Evolutionary conservation across 2,113 vertebrate genomes (phyloP).

Genomic region (Xiphias gladius): DNA sequence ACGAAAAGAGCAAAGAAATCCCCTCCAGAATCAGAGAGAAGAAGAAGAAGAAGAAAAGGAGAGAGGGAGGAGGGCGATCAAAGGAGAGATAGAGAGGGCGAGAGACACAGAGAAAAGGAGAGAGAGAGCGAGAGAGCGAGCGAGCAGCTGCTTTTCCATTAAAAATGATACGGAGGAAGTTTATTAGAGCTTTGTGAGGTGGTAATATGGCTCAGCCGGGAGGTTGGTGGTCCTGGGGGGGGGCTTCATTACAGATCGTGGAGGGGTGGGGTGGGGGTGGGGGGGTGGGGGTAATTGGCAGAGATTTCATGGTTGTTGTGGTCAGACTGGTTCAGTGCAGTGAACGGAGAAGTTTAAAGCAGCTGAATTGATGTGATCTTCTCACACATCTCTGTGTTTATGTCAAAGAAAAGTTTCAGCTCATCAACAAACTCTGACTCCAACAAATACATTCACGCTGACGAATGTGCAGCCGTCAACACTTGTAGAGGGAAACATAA

Average conservation of each 20-base stretch:
- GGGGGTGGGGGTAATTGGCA: conserved; percentile 34
- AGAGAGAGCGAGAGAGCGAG: neutral
- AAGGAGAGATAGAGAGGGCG: neutral
- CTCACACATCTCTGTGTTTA: too few species aligned
- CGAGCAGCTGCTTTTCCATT: conserved; percentile 83
- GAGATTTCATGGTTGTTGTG: conserved; percentile 28
- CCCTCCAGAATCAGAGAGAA: conserved; percentile 87
- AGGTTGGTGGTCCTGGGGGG: conserved; percentile 79
- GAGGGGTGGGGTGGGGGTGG: conserved; percentile 36
- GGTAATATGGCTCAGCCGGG: conserved; percentile 73
- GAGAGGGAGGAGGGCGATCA: neutral
- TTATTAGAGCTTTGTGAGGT: conserved; percentile 82
- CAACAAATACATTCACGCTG: too few species aligned
- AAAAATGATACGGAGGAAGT: conserved; percentile 83
- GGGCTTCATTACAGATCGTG: conserved; percentile 1
- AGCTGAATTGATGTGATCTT: too few species aligned
- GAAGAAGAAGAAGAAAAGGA: conserved; percentile 64
- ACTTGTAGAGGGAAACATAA: too few species aligned
- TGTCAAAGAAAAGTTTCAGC: too few species aligned
- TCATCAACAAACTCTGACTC: too few species aligned
- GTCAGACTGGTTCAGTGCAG: neutral
- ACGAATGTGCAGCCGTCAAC: too few species aligned
- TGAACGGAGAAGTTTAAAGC: too few species aligned
- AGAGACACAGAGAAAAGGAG: neutral
- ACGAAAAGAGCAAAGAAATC: conserved; percentile 98